Evolutionary conservation across 2,888 invertebrate genomes (phyloP), one percentile per base, ranked within the genome.

Genomic region (Tiliacea aurago): DNA sequence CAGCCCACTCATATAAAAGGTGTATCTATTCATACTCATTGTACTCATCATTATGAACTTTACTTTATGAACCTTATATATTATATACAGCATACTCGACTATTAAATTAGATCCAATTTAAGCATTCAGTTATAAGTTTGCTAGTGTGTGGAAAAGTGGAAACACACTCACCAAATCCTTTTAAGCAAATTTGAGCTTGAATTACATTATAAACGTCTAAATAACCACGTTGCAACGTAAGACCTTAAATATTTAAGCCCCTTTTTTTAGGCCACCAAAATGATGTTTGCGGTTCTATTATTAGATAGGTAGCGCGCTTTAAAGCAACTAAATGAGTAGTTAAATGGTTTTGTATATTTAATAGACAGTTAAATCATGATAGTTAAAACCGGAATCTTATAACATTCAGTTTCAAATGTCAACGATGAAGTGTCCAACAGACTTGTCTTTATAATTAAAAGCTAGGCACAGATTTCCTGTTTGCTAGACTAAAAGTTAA

Each of bases 341-440:
- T 23, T 33, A 15, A 1, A 37, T 20, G n/a, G 13, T 7, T 13
- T 37, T 37, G 28, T 51, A 28, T 33, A 53, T 47, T 51, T 15
- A 47, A n/a, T n/a, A 70, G 51, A 20, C 43, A 45, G 2, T 64
- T 53, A 45, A 51, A 65, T 65, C 18, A 47, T 70, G 53, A 65
- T 47, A 3, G 20, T 73, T 70, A 23, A 59, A 70, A 83, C 51
- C 18, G 11, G 37, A 43, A 4, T 41, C 33, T n/a, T 62, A 56
- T 83, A 70, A 53, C 67, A 79, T 78, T 78, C 45, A 47, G 2
- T 13, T 28, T 53, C 23, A 81, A 81, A 81, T 83, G 80, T 79
- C 73, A 83, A 53, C 65, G 20, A 45, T 43, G 20, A 56, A 23
- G 28, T 23, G 15, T 65, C 51, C 59, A 55, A 62, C 6, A 23